Evolutionary conservation across 2,888 invertebrate species (phyloP).

Genomic region (Euspilapteryx auroguttella): DNA sequence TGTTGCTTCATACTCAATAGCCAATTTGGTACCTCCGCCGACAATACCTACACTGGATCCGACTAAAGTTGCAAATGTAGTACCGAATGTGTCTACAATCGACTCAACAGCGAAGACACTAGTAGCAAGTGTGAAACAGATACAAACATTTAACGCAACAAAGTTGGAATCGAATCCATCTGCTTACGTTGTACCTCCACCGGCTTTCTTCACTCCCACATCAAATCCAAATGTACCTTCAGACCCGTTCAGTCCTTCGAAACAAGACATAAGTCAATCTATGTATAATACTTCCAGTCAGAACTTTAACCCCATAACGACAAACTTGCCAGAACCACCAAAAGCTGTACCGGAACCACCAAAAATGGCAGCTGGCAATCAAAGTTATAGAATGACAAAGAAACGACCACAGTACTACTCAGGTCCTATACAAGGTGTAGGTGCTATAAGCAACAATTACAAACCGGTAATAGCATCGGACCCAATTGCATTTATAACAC

Average conservation of each 20-base stretch:
- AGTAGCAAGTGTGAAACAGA: too few species aligned
- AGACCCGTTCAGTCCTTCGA: background rate
- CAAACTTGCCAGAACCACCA: constrained; percentile 12
- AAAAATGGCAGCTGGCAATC: constrained; percentile 19
- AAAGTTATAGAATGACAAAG: constrained; percentile 38
- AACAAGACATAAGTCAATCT: too few species aligned
- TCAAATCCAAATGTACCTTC: constrained; percentile 3
- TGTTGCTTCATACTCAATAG: too few species aligned
- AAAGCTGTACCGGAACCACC: constrained; percentile 32
- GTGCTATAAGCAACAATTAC: constrained; percentile 34
- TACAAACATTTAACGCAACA: background rate
- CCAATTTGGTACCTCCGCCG: too few species aligned
- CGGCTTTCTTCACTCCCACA: background rate
- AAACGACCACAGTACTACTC: constrained; percentile 49
- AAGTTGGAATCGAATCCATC: background rate
- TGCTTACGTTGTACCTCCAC: background rate
- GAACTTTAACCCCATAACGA: too few species aligned
- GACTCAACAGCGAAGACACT: too few species aligned
- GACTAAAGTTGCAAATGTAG: too few species aligned
- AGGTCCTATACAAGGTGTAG: constrained; percentile 46
- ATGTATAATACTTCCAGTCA: too few species aligned
- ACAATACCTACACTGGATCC: too few species aligned
- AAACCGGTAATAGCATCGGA: constrained; percentile 30
- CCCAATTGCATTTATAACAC: constrained; percentile 30
- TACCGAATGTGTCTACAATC: background rate